These are phyloP conservation scores for Mastigias papua DNA, from an alignment of 30 jellyfish, hydroid and myxozoan species.

Conservation along the genomic window DNA sequence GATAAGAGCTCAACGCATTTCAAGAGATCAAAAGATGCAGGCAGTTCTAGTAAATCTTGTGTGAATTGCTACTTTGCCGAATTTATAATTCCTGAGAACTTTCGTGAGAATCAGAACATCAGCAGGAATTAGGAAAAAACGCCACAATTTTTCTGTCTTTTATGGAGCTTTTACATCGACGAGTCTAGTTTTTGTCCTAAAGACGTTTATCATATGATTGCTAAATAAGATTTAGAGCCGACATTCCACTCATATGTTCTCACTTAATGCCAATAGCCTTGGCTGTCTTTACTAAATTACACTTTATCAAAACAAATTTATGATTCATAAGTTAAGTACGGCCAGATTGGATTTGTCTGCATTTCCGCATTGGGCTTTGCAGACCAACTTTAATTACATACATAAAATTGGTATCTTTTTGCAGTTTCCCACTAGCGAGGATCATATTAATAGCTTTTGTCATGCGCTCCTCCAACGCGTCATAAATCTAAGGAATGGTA, in stretches of 20 bases:
- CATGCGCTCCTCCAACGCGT: constrained; percentile 1
- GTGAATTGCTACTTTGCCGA: too few relatives aligned
- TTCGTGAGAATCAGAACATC: too few relatives aligned
- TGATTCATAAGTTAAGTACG: constrained; percentile 3
- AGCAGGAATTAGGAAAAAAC: too few relatives aligned
- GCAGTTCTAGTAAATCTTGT: too few relatives aligned
- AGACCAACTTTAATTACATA: background rate
- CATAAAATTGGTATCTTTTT: background rate
- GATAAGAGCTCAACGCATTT: background rate
- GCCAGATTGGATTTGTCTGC: constrained; percentile 18
- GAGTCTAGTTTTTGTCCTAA: too few relatives aligned
- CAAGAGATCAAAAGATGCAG: background rate
- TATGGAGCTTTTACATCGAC: too few relatives aligned
- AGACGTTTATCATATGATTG: background rate
- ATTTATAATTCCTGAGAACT: too few relatives aligned
- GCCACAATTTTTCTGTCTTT: too few relatives aligned
- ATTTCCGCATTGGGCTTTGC: constrained; percentile 19
- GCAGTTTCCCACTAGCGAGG: background rate
- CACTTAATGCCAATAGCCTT: background rate
- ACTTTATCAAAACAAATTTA: constrained; percentile 5
- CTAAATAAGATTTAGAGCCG: constrained; percentile 17
- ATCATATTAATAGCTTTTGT: background rate
- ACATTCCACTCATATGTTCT: constrained; percentile 36
- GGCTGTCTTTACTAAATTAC: constrained; percentile 12
- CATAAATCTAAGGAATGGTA: too few relatives aligned